Evolutionary conservation across 2,113 vertebrate species (phyloP).

Genomic region (Chinchilla lanigera): DNA sequence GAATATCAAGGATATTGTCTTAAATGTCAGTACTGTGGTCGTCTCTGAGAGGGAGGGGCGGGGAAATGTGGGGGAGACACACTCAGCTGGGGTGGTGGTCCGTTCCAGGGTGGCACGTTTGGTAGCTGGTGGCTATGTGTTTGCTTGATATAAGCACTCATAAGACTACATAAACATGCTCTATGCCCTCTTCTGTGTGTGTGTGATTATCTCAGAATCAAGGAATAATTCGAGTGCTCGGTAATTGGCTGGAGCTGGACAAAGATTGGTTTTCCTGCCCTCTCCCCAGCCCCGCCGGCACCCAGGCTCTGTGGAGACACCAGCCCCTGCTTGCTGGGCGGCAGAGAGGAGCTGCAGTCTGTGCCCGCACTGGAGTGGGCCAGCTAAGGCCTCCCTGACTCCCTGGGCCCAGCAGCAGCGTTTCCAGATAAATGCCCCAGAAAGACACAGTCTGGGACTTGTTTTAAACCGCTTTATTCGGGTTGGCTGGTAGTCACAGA

Average conservation of each 20-base stretch:
- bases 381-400: accelerated
- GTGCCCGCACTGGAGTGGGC: background rate
- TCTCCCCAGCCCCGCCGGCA: background rate
- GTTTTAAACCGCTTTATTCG: conserved; percentile 87
- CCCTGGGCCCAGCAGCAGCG: background rate
- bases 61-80: background rate
- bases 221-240: background rate
- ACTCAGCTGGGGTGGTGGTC: accelerated
- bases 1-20: background rate
- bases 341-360: background rate
- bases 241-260: background rate
- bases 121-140: background rate
- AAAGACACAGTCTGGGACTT: background rate
- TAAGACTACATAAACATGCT: background rate
- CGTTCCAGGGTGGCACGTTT: background rate
- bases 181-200: background rate
- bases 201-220: background rate
- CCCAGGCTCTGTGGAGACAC: background rate
- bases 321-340: background rate
- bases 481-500: conserved; percentile 81
- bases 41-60: background rate
- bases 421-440: background rate
- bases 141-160: background rate
- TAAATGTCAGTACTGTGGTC: background rate
- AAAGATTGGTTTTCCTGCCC: background rate